Evolutionary conservation across 2,888 invertebrate species (phyloP).

Genomic region (Aquatica leii): DNA sequence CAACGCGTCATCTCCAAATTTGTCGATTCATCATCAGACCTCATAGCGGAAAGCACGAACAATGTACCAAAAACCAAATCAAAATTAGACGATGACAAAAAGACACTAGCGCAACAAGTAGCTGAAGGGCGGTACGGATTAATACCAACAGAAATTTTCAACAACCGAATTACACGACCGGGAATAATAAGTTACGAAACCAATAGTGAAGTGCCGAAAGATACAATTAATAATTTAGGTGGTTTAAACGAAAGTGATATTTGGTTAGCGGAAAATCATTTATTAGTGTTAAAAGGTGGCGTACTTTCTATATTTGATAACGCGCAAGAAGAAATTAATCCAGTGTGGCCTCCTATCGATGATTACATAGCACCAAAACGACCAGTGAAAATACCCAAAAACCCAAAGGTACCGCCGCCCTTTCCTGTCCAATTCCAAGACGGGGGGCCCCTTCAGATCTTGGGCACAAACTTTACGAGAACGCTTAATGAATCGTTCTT

Average conservation of each 20-base stretch:
- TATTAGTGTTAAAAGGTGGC: constrained; percentile 84
- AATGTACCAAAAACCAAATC: constrained; percentile 19
- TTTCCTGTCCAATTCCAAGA: constrained; percentile 91
- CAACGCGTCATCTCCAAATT: constrained; percentile 7
- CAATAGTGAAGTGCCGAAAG: constrained; percentile 83
- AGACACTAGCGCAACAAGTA: constrained; percentile 88
- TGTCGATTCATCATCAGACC: constrained; percentile 17
- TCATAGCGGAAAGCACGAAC: constrained; percentile 24
- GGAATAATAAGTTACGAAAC: constrained; percentile 81
- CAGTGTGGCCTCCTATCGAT: constrained; percentile 81
- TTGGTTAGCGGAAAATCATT: constrained; percentile 89
- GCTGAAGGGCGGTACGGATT: constrained; percentile 90
- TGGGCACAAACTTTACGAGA: constrained; percentile 81
- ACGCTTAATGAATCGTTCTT: constrained; percentile 73
- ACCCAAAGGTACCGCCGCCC: constrained; percentile 89
- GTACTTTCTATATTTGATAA: constrained; percentile 64
- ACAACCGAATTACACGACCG: constrained; percentile 74
- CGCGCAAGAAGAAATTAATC: constrained; percentile 60
- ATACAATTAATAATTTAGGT: constrained; percentile 80
- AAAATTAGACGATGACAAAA: constrained; percentile 75
- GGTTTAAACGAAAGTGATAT: constrained; percentile 86
- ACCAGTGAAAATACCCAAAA: constrained; percentile 83
- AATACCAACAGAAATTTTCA: constrained; percentile 84
- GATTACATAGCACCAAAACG: constrained; percentile 83
- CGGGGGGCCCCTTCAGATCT: constrained; percentile 85